Conservation (phyloP, 2,888 invertebrate species). For the Salticus scenicus region DNA sequence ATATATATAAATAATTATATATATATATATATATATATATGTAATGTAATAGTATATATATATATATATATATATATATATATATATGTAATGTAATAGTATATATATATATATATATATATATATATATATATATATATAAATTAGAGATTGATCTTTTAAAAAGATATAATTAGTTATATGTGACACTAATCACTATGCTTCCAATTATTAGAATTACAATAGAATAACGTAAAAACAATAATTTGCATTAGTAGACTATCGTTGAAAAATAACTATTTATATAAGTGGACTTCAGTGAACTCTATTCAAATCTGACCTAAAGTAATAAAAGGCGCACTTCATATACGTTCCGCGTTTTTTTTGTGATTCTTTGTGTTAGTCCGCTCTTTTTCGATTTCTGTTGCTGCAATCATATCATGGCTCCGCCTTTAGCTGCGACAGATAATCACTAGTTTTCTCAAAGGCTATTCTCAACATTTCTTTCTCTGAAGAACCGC, state of each 20-base stretch:
- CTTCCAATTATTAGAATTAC: too few species aligned
- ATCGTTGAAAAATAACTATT: too few species aligned
- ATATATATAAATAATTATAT: background rate
- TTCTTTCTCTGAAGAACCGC: conserved; percentile 51
- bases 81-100: too few species aligned
- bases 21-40: background rate
- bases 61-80: background rate
- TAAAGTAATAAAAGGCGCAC: conserved; percentile 5
- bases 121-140: background rate
- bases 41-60: too few species aligned
- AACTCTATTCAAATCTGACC: too few species aligned
- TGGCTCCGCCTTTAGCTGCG: conserved; percentile 65
- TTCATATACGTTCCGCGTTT: conserved; percentile 53
- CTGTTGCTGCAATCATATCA: conserved; percentile 62
- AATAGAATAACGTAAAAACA: too few species aligned
- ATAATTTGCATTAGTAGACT: too few species aligned
- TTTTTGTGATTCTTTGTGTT: conserved; percentile 35
- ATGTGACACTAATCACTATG: too few species aligned
- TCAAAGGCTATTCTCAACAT: conserved; percentile 52
- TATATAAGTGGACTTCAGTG: too few species aligned
- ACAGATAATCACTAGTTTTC: conserved; percentile 69
- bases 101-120: background rate
- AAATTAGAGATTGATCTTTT: too few species aligned
- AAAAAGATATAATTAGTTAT: too few species aligned
- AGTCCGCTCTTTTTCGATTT: conserved; percentile 62